A percentile compares a stretch with the other conserved stretches of the same genome.
These are phyloP conservation scores for Conistra vaccinii DNA, from an alignment of 2,888 invertebrate species.

Conservation along the genomic window DNA sequence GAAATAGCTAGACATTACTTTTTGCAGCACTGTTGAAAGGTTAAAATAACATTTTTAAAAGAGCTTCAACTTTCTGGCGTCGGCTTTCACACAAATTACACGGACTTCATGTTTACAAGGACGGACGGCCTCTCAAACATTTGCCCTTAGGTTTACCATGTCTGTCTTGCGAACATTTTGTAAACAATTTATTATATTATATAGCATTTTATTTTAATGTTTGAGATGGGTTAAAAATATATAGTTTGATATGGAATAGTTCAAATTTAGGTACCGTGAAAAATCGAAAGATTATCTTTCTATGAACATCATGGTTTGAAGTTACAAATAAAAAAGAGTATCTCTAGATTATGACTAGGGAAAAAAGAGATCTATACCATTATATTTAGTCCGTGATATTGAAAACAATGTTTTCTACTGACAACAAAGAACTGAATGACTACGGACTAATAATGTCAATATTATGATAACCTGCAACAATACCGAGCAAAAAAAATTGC, in stretches of 20 bases:
- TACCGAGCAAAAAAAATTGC: background rate
- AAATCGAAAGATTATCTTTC: background rate
- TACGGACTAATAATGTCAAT: background rate
- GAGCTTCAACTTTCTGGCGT: slow-evolving; percentile 39
- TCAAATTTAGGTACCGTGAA: background rate
- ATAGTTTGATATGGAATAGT: background rate
- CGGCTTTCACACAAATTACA: slow-evolving; percentile 54
- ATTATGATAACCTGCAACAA: background rate
- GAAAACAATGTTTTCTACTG: background rate
- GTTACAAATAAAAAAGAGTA: background rate
- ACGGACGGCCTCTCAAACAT: slow-evolving; percentile 55
- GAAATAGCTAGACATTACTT: background rate
- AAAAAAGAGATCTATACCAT: background rate
- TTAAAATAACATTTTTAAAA: slow-evolving; percentile 47
- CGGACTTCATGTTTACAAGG: slow-evolving; percentile 52
- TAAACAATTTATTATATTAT: slow-evolving; percentile 49
- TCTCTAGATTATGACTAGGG: background rate
- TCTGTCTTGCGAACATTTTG: slow-evolving; percentile 43
- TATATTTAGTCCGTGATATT: background rate
- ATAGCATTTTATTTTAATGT: background rate
- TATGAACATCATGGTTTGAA: background rate
- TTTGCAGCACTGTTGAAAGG: slow-evolving; percentile 9
- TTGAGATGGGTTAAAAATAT: background rate
- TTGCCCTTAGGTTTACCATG: slow-evolving; percentile 47
- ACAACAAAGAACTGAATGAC: background rate